Conservation (phyloP, 2,797 vertebrate species). For the Rhinatrema bivittatum region DNA sequence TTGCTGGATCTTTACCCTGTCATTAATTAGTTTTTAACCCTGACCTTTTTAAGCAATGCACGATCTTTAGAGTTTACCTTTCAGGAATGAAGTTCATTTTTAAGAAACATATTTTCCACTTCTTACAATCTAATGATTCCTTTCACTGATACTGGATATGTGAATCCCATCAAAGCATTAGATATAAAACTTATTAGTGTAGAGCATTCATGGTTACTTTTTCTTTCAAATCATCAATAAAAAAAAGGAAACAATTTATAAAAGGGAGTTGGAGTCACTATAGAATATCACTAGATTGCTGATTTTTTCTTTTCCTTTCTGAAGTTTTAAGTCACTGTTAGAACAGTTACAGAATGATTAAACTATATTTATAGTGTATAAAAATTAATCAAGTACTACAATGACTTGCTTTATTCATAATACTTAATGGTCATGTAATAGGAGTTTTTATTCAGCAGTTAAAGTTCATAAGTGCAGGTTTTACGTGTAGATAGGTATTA, state of each 20-base stretch:
- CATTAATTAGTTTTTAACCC: constrained; percentile 55
- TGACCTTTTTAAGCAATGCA: constrained; percentile 56
- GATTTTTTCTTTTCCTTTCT: constrained; percentile 36
- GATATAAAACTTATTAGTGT: constrained; percentile 51
- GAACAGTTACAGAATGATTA: constrained; percentile 31
- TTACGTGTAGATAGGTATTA: constrained; percentile 68
- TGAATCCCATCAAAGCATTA: constrained; percentile 52
- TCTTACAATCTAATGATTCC: constrained; percentile 49
- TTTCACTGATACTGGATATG: constrained; percentile 43
- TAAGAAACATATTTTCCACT: constrained; percentile 48
- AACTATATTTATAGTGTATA: constrained; percentile 55
- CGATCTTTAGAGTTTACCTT: constrained; percentile 51
- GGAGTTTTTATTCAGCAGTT: constrained; percentile 77
- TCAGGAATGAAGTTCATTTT: constrained; percentile 54
- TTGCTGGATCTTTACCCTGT: constrained; percentile 48
- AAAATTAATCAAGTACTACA: constrained; percentile 72
- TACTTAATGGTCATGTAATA: constrained; percentile 77
- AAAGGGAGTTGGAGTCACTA: constrained; percentile 43
- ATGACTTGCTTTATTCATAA: constrained; percentile 72
- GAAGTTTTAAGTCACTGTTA: constrained; percentile 34
- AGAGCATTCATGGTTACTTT: constrained; percentile 43
- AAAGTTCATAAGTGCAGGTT: constrained; percentile 71
- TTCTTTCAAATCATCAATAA: constrained; percentile 61
- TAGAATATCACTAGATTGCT: constrained; percentile 41
- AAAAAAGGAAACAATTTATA: constrained; percentile 56